Conservation (phyloP, 2,888 invertebrate species). For the Cephus pulcher region DNA sequence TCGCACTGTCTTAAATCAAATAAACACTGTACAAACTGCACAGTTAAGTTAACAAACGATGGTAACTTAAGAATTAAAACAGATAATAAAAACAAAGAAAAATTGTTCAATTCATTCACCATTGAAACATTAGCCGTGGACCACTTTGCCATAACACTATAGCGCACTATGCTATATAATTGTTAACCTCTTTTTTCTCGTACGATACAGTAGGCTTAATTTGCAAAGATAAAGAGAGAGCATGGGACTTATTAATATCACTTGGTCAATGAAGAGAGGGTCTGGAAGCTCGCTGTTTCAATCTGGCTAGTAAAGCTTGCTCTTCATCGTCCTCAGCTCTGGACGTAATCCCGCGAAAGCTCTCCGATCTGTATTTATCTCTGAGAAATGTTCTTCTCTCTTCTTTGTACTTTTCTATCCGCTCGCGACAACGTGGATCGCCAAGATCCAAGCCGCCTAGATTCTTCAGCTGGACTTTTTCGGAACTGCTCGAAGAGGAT, state of each 20-base stretch:
- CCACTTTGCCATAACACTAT: neutral
- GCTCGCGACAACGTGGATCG: conserved; percentile 72
- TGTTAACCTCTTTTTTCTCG: conserved; percentile 9
- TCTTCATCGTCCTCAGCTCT: conserved; percentile 60
- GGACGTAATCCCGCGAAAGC: conserved; percentile 72
- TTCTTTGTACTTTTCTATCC: conserved; percentile 92
- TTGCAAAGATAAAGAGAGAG: conserved; percentile 19
- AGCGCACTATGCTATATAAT: conserved; percentile 17
- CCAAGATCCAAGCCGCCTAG: conserved; percentile 60
- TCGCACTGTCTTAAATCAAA: neutral
- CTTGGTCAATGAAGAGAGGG: conserved; percentile 60
- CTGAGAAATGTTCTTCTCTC: conserved; percentile 86
- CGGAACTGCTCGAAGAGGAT: conserved; percentile 37
- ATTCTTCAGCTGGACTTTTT: conserved; percentile 50
- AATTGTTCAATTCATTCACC: conserved; percentile 12
- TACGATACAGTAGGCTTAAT: conserved; percentile 22
- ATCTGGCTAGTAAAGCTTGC: conserved; percentile 62
- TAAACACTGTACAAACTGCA: neutral
- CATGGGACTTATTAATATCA: conserved; percentile 38
- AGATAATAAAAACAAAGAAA: neutral
- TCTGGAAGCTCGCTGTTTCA: conserved; percentile 68
- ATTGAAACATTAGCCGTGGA: conserved; percentile 2
- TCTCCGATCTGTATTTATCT: conserved; percentile 88
- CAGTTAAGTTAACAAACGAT: neutral
- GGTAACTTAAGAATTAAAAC: neutral